Conservation (phyloP, 2,888 invertebrate genomes). For the Timema cristinae region DNA sequence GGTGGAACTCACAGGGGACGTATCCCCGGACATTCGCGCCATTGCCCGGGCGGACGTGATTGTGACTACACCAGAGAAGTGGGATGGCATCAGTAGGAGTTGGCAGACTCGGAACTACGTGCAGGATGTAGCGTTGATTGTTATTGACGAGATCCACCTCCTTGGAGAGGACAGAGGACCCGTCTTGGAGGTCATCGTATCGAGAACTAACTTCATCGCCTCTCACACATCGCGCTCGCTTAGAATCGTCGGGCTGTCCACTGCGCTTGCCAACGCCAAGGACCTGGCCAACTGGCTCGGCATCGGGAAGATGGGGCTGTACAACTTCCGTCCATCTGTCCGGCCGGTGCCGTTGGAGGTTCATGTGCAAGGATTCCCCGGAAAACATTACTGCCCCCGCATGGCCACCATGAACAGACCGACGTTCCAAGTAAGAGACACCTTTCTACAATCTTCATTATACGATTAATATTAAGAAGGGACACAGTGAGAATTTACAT, state of each 20-base stretch:
- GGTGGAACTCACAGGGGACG: constrained; percentile 83
- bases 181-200: constrained; percentile 95
- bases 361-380: constrained; percentile 93
- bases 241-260: constrained; percentile 92
- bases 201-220: constrained; percentile 93
- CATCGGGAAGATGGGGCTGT: constrained; percentile 82
- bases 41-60: constrained; percentile 86
- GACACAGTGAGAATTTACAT: too few species aligned
- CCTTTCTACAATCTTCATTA: too few species aligned
- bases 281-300: constrained; percentile 96
- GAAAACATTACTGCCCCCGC: constrained; percentile 97
- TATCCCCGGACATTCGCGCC: constrained; percentile 79
- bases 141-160: constrained; percentile 98
- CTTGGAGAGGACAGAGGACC: constrained; percentile 88
- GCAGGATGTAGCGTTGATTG: constrained; percentile 80
- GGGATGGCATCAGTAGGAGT: constrained; percentile 98
- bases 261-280: constrained; percentile 94
- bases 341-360: constrained; percentile 94
- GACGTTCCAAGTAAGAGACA: constrained; percentile 63
- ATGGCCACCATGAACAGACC: constrained; percentile 99
- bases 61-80: constrained; percentile 99
- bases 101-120: constrained; percentile 98
- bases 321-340: constrained; percentile 97
- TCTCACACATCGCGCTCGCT: constrained; percentile 78
- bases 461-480: too few species aligned